Evolutionary conservation across 2,113 vertebrate genomes (phyloP), one percentile per base, ranked within the genome.

Genomic region (Crotalus tigris): DNA sequence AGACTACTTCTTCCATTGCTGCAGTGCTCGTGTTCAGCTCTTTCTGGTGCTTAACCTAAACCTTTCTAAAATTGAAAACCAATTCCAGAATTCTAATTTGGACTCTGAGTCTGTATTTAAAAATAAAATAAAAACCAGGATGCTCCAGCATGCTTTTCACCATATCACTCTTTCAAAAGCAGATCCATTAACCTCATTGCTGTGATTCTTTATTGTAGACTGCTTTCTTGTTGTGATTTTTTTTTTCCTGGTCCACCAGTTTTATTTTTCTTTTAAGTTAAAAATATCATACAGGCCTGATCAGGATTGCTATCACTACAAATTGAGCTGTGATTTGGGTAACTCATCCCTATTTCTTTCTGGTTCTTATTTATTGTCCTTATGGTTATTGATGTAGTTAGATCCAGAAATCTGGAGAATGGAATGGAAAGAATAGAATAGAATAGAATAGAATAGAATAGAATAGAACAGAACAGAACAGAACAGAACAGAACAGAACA

Each of bases 31-130:
- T 21, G 26, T 85, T 93, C 53, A 87, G 44, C 39, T 54, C 81
- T 86, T 61, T 24, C 21, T 39, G 57, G 92, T 29, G n/a, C 44
- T 93, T 93, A 86, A 54, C 75, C 88, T 29, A 61, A 61, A 90
- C 75, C 57, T 86, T 75, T 58, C n/a, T 51, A 53, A 86, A 61
- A n/a, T n/a, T 86, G 33, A 86, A 46, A 93, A 39, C 39, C 75
- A 57, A 54, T 85, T 85, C 55, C 88, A 81, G 15, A 39, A 15
- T 81, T 39, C 69, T 81, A 81, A 81, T 39, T 81, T 9, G 33
- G 69, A 33, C 33, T 81, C 33, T 19, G 15, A 39, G 6, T 39
- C 15, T 39, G 6, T 21, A 19, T 81, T 81, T 81, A 39, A 81
- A 81, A 33, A 81, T 1, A 81, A 81, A 75, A 33, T 3, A 39